phyloP scores from a whole-genome alignment of 2,888 invertebrate species.

The Branchinecta sandiegonensis region DNA sequence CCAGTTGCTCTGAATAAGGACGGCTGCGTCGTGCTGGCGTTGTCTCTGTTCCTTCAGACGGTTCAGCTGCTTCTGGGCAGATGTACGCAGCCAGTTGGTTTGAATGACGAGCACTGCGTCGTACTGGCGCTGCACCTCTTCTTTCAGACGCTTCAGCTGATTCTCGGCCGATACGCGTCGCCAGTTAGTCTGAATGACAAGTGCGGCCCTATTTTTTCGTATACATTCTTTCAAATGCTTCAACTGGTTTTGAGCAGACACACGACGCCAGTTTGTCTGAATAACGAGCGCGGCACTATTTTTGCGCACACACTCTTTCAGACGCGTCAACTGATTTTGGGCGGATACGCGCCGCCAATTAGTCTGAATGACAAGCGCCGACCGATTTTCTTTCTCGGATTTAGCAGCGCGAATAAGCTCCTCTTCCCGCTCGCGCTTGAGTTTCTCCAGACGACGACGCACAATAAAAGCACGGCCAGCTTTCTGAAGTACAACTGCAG shows the following conservation, averaged over 20 bases:
- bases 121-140: too few species aligned
- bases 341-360: not conserved
- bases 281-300: not conserved
- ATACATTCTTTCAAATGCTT: not conserved
- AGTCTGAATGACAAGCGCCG: not conserved
- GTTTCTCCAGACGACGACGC: not conserved
- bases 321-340: not conserved
- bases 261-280: slow-evolving; percentile 3
- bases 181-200: not conserved
- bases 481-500: not conserved
- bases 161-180: not conserved
- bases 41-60: too few species aligned
- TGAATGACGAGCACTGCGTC: too few species aligned
- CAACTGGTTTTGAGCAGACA: not conserved
- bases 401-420: slow-evolving; percentile 5
- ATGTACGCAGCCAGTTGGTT: too few species aligned
- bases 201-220: not conserved
- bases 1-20: not conserved
- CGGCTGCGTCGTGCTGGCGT: too few species aligned
- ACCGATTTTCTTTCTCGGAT: not conserved
- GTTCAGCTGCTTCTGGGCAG: too few species aligned
- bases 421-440: not conserved
- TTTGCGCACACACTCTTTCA: not conserved
- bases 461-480: not conserved
- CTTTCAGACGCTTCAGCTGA: too few species aligned